These are phyloP conservation scores for Oscarella lobularis DNA, from an alignment of 37 sponge, comb jelly and placozoan genomes.

Conservation along the genomic window DNA sequence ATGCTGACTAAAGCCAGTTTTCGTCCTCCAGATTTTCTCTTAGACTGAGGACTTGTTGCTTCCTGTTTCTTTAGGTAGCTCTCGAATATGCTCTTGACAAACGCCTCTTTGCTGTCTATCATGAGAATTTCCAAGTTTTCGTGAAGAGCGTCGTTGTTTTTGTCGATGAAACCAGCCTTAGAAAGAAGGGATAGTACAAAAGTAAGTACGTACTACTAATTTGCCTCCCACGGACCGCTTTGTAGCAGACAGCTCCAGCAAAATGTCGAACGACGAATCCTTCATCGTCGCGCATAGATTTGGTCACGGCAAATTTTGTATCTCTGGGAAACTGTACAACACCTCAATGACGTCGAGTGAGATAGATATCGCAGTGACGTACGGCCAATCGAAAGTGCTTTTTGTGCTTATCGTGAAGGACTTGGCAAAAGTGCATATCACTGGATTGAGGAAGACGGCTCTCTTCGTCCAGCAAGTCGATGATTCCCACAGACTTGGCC, in stretches of 20 bases:
- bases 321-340: not conserved
- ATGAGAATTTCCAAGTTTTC: conserved; percentile 74
- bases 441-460: conserved; percentile 69
- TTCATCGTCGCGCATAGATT: conserved; percentile 70
- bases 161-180: conserved; percentile 73
- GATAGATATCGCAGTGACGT: not conserved
- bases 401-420: conserved; percentile 50
- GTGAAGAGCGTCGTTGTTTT: conserved; percentile 93
- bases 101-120: conserved; percentile 43
- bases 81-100: conserved; percentile 55
- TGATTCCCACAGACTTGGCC: conserved; percentile 29
- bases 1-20: conserved; percentile 77
- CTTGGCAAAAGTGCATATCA: conserved; percentile 54
- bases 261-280: conserved; percentile 89
- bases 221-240: conserved; percentile 19
- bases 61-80: conserved; percentile 14
- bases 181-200: not conserved
- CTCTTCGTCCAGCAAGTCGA: conserved; percentile 90
- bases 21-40: conserved; percentile 36
- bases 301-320: conserved; percentile 17
- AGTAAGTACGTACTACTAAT: not conserved
- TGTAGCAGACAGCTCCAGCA: conserved; percentile 97
- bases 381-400: conserved; percentile 82
- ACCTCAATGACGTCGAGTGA: not conserved
- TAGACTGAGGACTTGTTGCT: not conserved